Base-by-base conservation (phyloP, 2,113 vertebrate genomes). In the Tachysurus fulvidraco region DNA sequence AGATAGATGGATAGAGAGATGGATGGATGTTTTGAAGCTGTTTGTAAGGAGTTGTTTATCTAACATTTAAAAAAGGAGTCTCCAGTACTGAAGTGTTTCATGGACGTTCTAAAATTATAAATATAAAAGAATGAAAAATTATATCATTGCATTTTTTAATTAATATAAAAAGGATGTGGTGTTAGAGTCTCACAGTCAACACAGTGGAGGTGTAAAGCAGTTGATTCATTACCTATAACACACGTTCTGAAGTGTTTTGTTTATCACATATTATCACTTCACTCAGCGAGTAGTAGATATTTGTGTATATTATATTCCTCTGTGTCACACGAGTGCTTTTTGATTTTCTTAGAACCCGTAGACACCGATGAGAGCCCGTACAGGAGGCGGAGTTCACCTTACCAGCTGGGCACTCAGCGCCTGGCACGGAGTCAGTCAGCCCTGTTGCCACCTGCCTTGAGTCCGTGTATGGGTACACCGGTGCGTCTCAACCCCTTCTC, bases 401-500 rank as follows among this genome's bases (percentile, higher is more conserved):
- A 92, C 87, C 91, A 93, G 60, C 89, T 85, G 0, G 91, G 88
- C 0, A 95, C 96, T 83, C 95, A 95, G 86, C 95, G 90, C 64
- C 90, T 98, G 80, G 96, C 96, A 5, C 93, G 94, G 90, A 98
- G 97, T 93, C 96, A 96, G 89, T 97, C 97, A 0, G 97, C 98
- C 83, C 87, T 96, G 92, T 93, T 97, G 83, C 86, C 95, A 0
- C 92, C 92, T 7, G 77, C 94, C 4, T 92, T 92, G 3, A 90
- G 95, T 0, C 93, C 94, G 0, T 93, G 93, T 60, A 88, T 95
- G 30, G 96, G 96, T 77, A 95, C 67, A 0, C 95, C 94, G 0
- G 91, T 91, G 0, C 94, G 96, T 4, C 91, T 98, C 91, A 99
- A 98, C 92, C 98, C 98, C 7, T 99, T 99, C 92, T 98, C 97